These are phyloP conservation scores for Eidolon helvum DNA, from an alignment of 2,113 vertebrate species.

Conservation along the genomic window DNA sequence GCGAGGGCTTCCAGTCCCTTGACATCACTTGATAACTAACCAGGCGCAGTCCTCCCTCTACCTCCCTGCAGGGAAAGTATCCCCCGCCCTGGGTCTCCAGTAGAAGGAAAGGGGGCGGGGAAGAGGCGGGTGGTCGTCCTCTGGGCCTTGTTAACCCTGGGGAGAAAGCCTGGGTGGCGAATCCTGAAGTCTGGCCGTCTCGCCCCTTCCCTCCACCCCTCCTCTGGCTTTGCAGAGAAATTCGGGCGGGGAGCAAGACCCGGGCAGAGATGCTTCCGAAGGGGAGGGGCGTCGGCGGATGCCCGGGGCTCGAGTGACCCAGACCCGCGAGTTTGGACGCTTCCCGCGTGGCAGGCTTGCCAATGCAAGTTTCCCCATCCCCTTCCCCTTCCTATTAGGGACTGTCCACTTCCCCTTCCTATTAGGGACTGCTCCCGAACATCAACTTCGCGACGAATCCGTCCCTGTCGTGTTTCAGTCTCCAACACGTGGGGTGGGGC, in stretches of 20 bases:
- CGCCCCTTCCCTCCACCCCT: constrained; percentile 1
- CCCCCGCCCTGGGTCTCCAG: neutral
- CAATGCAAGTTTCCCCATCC: constrained; percentile 72
- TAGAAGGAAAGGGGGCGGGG: neutral
- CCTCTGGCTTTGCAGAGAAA: constrained; percentile 54
- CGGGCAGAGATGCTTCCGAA: neutral
- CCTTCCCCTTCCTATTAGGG: constrained; percentile 78
- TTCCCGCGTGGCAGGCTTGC: constrained; percentile 56
- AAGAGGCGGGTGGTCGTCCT: constrained; percentile 59
- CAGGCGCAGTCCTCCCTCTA: neutral
- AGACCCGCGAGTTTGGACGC: constrained; percentile 50
- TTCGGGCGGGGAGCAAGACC: constrained; percentile 51
- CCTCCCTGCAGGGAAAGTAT: neutral
- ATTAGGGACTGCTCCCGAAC: constrained; percentile 59
- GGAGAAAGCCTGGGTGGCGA: constrained; percentile 55
- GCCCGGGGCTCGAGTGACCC: neutral
- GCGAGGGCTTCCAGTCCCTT: neutral
- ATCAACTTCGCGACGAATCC: constrained; percentile 69
- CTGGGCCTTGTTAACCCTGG: constrained; percentile 32
- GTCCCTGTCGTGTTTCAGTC: constrained; percentile 45
- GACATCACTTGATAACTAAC: constrained; percentile 27
- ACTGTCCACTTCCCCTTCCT: constrained; percentile 79
- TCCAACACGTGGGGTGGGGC: constrained; percentile 60
- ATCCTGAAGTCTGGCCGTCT: neutral
- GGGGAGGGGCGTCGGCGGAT: neutral